Conservation (phyloP, 2,113 vertebrate species). For the Colius striatus region DNA sequence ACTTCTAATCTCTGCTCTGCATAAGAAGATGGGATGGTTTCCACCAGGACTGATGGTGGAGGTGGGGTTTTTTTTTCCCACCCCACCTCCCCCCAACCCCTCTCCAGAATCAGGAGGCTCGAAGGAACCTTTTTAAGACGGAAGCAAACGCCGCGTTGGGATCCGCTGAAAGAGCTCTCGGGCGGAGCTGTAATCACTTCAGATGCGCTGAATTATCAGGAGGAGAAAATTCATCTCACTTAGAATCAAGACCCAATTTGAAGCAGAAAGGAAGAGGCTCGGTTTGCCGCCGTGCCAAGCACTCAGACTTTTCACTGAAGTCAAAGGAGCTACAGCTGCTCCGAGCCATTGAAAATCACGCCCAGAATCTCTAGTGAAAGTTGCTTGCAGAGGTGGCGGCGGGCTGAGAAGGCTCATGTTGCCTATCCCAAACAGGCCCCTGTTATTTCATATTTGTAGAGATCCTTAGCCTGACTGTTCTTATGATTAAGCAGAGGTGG, state of each 20-base stretch:
- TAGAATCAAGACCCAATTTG: constrained; percentile 69
- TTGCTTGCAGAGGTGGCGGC: constrained; percentile 40
- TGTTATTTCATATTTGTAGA: constrained; percentile 48
- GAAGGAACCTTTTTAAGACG: constrained; percentile 51
- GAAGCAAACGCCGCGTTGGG: constrained; percentile 63
- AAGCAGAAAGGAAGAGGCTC: constrained; percentile 67
- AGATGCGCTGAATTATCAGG: constrained; percentile 69
- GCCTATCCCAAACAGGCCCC: constrained; percentile 9
- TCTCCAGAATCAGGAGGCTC: constrained; percentile 10
- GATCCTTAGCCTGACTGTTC: constrained; percentile 15
- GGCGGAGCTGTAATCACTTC: constrained; percentile 69
- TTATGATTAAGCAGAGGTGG: constrained; percentile 59
- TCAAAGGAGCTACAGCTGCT: constrained; percentile 67
- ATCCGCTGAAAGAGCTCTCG: constrained; percentile 68
- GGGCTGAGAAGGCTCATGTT: constrained; percentile 37
- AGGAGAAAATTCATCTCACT: constrained; percentile 71
- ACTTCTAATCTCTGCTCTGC: constrained; percentile 52
- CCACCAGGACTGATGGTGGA: no score
- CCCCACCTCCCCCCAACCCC: neutral
- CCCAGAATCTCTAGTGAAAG: constrained; percentile 22
- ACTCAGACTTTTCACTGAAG: constrained; percentile 63
- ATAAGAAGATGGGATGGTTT: constrained; percentile 22
- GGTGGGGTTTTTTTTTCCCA: neutral
- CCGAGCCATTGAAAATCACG: constrained; percentile 43
- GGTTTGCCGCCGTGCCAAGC: constrained; percentile 55